Conservation (phyloP, 2,113 vertebrate species). For the Tauraco erythrolophus region DNA sequence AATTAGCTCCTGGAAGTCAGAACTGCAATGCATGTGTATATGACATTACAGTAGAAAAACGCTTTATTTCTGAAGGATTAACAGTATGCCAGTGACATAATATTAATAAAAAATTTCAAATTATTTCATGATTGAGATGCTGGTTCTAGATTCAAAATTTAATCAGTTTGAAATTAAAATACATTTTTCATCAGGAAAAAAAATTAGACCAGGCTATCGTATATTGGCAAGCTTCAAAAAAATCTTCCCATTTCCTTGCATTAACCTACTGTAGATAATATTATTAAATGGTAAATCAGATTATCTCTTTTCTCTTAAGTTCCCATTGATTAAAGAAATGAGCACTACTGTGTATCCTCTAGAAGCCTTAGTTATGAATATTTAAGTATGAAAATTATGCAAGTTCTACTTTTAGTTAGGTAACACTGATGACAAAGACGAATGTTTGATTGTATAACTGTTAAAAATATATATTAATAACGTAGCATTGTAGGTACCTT, state of each 20-base stretch:
- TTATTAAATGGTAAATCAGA: slow-evolving; percentile 58
- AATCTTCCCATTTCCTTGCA: slow-evolving; percentile 19
- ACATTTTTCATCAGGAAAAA: slow-evolving; percentile 35
- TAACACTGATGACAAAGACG: background rate
- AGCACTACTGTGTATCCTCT: background rate
- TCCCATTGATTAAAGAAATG: background rate
- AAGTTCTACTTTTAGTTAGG: slow-evolving; percentile 18
- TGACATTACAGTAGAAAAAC: background rate
- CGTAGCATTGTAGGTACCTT: background rate
- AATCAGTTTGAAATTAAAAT: slow-evolving; percentile 33
- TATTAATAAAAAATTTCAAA: background rate
- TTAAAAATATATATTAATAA: slow-evolving; percentile 45
- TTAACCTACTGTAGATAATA: slow-evolving; percentile 17
- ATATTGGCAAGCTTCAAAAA: background rate
- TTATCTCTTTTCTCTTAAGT: slow-evolving; percentile 24
- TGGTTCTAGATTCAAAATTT: background rate
- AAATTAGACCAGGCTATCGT: background rate
- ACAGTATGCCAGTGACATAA: background rate
- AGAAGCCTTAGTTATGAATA: slow-evolving; percentile 42
- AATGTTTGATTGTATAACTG: background rate
- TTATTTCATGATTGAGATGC: background rate
- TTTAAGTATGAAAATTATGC: slow-evolving; percentile 30
- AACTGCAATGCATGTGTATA: background rate
- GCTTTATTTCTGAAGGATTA: background rate
- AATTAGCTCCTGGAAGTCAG: background rate